Base-by-base conservation (phyloP, 2,888 invertebrate genomes). In the Tuta absoluta region DNA sequence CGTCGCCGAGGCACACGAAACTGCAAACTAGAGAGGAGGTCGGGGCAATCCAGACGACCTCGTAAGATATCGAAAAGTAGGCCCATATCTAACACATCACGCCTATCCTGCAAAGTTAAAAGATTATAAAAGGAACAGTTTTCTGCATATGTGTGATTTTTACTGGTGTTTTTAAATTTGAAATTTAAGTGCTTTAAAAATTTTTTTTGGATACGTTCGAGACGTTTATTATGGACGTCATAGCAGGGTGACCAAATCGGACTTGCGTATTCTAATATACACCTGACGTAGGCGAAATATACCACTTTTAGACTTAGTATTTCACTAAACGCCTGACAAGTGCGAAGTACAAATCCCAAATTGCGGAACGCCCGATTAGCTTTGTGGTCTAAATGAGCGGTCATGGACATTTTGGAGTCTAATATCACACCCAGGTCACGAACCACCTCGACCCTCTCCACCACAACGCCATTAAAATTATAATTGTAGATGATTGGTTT, bases 401-500 rank as follows among this genome's bases (percentile, higher is more conserved):
- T 11, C 58, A 58, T 58, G 2, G 37, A 17, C 37, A 58, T 37
- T 38, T 58, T 58, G 1, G 33, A 37, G 37, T 58, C 58, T 10
- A 58, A 17, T 5, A 58, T 3, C 1, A 58, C 58, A 11, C 58
- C 58, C 58, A 58, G n/a, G 19, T 58, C 58, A 2, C 58, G 33
- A 17, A 2, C 86, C 91, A 21, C 89, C 93, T 7, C 37, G 17
- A 12, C 12, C 19, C 58, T 58, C 37, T 58, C 58, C 12, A 58
- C 37, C n/a, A 37, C 58, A 58, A 58, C 37, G 37, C 58, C 37
- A 58, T 58, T 58, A 37, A 58, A 58, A 37, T 58, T 62, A 12
- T 62, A 62, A 28, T 12, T 10, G 49, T n/a, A 62, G 4, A 19
- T n/a, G 8, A 62, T 49, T 11, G 28, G 49, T 10, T 19, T 14